phyloP scores from a whole-genome alignment of 2,888 invertebrate genomes.

The Dolomedes plantarius region DNA sequence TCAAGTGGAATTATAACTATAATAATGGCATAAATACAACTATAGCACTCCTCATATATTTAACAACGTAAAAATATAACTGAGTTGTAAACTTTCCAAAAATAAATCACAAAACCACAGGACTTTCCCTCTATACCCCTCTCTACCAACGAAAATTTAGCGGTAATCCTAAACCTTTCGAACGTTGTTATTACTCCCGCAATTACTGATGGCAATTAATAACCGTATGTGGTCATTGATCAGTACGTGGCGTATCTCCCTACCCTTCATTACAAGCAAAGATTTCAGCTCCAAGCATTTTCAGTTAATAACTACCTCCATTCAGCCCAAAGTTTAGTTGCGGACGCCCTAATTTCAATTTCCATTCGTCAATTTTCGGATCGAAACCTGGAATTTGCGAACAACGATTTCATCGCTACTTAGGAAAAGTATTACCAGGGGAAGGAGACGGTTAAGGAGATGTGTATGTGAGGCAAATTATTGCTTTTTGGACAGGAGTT shows the following conservation, averaged over 20 bases:
- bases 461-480: not conserved
- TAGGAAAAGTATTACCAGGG: not conserved
- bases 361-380: not conserved
- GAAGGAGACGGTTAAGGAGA: not conserved
- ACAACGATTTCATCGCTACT: not conserved
- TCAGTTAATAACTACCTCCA: not conserved
- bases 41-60: no score
- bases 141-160: not conserved
- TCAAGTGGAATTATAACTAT: no score
- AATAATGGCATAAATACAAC: no score
- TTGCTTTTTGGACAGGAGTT: not conserved
- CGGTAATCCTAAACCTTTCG: not conserved
- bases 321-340: not conserved
- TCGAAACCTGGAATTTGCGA: slow-evolving; percentile 7
- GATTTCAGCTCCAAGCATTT: not conserved
- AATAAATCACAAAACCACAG: not conserved
- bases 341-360: slow-evolving; percentile 4
- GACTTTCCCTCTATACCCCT: not conserved
- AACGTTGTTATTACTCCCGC: slow-evolving; percentile 25
- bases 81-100: no score
- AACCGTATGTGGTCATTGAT: slow-evolving; percentile 37
- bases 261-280: slow-evolving; percentile 39
- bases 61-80: no score
- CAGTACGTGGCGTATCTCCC: not conserved
- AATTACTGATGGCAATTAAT: slow-evolving; percentile 58